Evolutionary conservation across 2,797 vertebrate genomes (phyloP), one percentile per base, ranked within the genome.

Genomic region (Crax fasciolata): DNA sequence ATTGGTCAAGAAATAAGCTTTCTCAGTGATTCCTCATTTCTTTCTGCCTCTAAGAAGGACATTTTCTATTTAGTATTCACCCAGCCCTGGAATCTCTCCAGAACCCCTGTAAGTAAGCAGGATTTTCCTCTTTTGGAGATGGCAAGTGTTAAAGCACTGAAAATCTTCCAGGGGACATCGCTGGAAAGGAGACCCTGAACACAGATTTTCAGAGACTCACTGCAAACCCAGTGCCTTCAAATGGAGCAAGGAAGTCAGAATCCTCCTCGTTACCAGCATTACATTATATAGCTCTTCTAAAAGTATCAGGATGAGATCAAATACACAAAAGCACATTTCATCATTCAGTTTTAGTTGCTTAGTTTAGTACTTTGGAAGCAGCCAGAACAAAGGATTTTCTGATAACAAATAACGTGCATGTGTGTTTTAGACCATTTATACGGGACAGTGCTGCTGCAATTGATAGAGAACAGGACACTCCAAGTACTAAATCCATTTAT

Each of bases 91-190:
- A 89, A 25, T 4, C 78, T 57, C 83, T 68, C 78, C 91, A 74
- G 49, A 43, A 83, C 32, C 52, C 57, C 55, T 4, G 9, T 46
- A 58, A 57, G 76, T 1, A 58, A 87, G 74, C 27, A 66, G 72
- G 14, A 20, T 85, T 93, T 67, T 38, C 87, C 61, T 90, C 76
- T 92, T 88, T 14, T 23, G 78, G 74, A 81, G 90, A 93, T 87
- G 92, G 96, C 94, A 70, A 93, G 87, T 44, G 75, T 89, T 82
- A 93, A 95, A 95, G 92, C 65, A 48, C 38, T 95, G 95, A 88
- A 76, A 84, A 46, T 43, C 18, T 94, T 96, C 95, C 92, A 93
- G 71, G 68, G 75, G 65, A 61, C 35, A 70, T 39, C 44, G 61
- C 13, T 21, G 73, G 28, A 28, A 48, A 68, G 84, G 76, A 83